These are phyloP conservation scores for Pedetes capensis DNA, from an alignment of 2,113 vertebrate genomes.

Conservation along the genomic window DNA sequence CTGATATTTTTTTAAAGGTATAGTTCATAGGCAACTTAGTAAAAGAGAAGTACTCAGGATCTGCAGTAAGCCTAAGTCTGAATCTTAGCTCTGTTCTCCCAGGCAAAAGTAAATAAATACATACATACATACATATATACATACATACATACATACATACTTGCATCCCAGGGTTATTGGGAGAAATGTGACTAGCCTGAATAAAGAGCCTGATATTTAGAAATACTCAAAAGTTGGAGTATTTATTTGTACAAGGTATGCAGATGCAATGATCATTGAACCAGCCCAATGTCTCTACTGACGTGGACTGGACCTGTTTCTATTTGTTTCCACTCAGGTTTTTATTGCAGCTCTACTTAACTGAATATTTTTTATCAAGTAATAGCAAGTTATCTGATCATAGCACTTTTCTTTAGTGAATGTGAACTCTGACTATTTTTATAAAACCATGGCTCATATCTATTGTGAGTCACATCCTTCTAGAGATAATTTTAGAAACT, in stretches of 20 bases:
- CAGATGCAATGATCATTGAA: not conserved
- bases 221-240: not conserved
- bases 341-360: slow-evolving; percentile 27
- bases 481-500: not conserved
- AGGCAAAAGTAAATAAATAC: not conserved
- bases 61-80: not conserved
- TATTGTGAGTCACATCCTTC: slow-evolving; percentile 7
- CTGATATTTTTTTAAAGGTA: not conserved
- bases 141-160: not conserved
- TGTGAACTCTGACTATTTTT: not conserved
- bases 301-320: not conserved
- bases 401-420: not conserved
- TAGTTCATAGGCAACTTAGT: not conserved
- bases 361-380: not conserved
- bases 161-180: not conserved
- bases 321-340: not conserved
- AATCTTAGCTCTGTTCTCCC: not conserved
- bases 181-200: not conserved
- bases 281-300: not conserved
- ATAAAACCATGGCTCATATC: not conserved
- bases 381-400: slow-evolving; percentile 18
- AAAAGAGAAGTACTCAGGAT: not conserved
- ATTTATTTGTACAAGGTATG: not conserved
- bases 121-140: too few relatives aligned
- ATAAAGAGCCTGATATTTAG: not conserved